A percentile compares a stretch with the other conserved stretches of the same genome.
Conservation (phyloP, 2,113 vertebrate genomes). For the Cavia porcellus region DNA sequence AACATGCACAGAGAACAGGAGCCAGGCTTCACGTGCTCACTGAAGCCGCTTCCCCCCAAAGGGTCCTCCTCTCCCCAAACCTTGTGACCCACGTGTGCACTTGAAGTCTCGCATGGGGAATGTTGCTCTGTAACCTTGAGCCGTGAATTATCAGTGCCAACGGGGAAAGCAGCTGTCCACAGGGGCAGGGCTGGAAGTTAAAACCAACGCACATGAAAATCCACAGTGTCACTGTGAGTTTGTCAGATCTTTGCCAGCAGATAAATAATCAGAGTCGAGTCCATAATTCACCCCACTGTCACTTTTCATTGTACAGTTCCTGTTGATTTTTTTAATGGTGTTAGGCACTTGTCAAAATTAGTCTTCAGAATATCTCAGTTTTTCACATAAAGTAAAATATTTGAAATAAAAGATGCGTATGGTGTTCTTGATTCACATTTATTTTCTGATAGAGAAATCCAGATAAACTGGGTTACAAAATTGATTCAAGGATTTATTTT, state of each 20-base stretch:
- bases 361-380: not conserved
- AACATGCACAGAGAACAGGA: not conserved
- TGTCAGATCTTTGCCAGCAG: not conserved
- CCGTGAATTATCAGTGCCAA: not conserved
- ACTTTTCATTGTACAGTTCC: not conserved
- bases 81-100: rapidly evolving
- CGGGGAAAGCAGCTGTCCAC: not conserved
- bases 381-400: not conserved
- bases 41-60: not conserved
- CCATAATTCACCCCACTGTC: not conserved
- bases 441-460: not conserved
- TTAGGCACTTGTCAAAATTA: not conserved
- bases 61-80: not conserved
- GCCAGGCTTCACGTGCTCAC: not conserved
- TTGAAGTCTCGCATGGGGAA: rapidly evolving
- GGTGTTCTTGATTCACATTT: not conserved
- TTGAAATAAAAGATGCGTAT: not conserved
- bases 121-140: too few relatives aligned
- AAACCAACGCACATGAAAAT: not conserved
- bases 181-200: not conserved
- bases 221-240: too few relatives aligned
- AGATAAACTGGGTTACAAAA: not conserved
- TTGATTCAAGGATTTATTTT: not conserved
- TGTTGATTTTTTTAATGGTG: not conserved
- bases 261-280: not conserved